Conservation (phyloP, 2,888 invertebrate species). For the Drosophila pullipes region DNA sequence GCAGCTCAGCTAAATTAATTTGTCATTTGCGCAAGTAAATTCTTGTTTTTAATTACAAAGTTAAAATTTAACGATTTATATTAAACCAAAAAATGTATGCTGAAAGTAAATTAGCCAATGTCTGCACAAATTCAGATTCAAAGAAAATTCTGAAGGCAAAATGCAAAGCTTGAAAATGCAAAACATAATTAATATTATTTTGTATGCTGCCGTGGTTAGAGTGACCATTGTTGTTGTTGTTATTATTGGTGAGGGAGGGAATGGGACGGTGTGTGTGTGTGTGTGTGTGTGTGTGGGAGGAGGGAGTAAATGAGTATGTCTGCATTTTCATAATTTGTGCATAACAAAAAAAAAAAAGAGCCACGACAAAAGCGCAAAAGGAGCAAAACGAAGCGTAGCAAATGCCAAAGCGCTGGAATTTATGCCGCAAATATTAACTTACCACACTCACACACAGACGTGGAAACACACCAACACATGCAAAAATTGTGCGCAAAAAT, state of each 20-base stretch:
- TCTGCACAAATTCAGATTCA: slow-evolving; percentile 48
- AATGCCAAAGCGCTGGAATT: slow-evolving; percentile 74
- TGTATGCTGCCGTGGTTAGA: slow-evolving; percentile 5
- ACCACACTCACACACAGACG: slow-evolving; percentile 45
- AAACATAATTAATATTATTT: slow-evolving; percentile 69
- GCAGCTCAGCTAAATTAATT: not conserved
- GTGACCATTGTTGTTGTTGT: slow-evolving; percentile 30
- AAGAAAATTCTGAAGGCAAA: slow-evolving; percentile 42
- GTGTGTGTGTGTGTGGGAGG: not conserved
- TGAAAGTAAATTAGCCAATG: slow-evolving; percentile 65
- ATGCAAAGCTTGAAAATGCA: slow-evolving; percentile 50
- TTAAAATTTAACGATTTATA: slow-evolving; percentile 14
- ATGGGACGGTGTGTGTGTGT: fast-evolving
- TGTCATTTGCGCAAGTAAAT: not conserved
- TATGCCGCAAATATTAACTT: slow-evolving; percentile 80
- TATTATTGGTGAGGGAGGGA: slow-evolving; percentile 17
- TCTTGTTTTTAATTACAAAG: slow-evolving; percentile 1
- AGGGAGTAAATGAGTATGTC: slow-evolving; percentile 12
- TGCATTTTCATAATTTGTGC: slow-evolving; percentile 72
- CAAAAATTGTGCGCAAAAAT: slow-evolving; percentile 51
- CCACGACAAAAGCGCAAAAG: slow-evolving; percentile 52
- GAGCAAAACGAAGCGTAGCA: slow-evolving; percentile 58
- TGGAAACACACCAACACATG: slow-evolving; percentile 29
- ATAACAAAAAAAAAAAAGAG: slow-evolving; percentile 53
- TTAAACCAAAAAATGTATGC: slow-evolving; percentile 35